A percentile compares a stretch with the other conserved stretches of the same genome.
Evolutionary conservation across 2,797 vertebrate genomes (phyloP).

Genomic region (Loriculus beryllinus): DNA sequence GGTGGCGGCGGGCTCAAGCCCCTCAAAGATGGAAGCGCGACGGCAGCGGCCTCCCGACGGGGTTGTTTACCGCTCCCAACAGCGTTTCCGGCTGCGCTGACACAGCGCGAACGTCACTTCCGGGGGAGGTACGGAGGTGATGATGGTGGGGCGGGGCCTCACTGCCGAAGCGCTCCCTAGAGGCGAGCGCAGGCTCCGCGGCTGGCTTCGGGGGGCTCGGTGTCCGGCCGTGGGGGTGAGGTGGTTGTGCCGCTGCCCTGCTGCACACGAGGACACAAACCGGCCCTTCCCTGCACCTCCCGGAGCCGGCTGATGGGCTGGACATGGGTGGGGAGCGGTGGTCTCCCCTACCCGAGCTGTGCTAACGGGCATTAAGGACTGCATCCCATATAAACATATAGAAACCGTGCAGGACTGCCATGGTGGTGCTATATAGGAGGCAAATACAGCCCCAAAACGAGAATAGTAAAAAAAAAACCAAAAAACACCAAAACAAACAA

Average conservation of each 20-base stretch:
- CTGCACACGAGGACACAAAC: neutral
- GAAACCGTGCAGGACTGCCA: neutral
- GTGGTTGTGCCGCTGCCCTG: neutral
- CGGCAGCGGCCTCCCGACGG: neutral
- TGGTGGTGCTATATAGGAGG: neutral
- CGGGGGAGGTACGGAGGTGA: neutral
- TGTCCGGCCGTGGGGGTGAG: no score
- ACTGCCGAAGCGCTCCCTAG: no score
- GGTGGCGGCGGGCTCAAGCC: neutral
- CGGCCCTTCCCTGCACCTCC: neutral
- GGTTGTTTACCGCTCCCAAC: constrained; percentile 68
- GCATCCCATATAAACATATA: neutral
- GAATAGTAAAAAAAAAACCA: neutral
- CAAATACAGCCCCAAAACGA: fast-evolving
- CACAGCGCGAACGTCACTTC: neutral
- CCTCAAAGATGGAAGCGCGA: constrained; percentile 64
- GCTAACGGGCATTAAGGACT: neutral
- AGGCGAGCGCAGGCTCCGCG: neutral
- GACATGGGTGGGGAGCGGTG: neutral
- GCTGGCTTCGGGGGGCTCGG: neutral
- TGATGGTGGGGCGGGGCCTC: no score
- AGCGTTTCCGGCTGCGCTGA: constrained; percentile 34
- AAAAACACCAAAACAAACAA: neutral
- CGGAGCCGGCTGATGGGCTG: fast-evolving
- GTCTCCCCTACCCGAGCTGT: neutral